Evolutionary conservation across 2,797 vertebrate genomes (phyloP).

Genomic region (Oophaga sylvatica): DNA sequence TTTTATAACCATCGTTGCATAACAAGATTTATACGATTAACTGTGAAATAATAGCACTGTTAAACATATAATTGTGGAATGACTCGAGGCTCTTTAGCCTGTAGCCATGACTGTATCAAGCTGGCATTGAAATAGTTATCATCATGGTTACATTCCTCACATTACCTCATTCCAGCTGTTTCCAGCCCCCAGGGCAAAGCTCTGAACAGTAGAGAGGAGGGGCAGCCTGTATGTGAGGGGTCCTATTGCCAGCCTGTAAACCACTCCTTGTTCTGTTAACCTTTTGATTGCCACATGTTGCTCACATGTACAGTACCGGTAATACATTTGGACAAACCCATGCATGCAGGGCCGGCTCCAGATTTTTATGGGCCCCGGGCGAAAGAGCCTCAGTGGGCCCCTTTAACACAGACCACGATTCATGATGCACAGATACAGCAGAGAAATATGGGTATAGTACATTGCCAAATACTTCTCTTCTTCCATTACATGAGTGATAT

Average conservation of each 20-base stretch:
- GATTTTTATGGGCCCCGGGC: no score
- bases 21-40: background rate
- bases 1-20: background rate
- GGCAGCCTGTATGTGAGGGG: constrained; percentile 6
- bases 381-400: no score
- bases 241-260: constrained; percentile 46
- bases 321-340: no score
- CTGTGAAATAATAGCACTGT: background rate
- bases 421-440: no score
- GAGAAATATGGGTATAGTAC: no score
- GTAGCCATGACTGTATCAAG: background rate
- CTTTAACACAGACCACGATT: no score
- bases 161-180: constrained; percentile 61
- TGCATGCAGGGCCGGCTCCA: no score
- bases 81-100: background rate
- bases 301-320: background rate
- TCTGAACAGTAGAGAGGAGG: constrained; percentile 38
- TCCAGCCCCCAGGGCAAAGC: constrained; percentile 55
- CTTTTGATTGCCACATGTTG: background rate
- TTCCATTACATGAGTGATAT: no score
- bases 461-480: no score
- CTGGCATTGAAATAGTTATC: constrained; percentile 54
- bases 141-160: constrained; percentile 44
- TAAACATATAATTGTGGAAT: background rate
- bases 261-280: constrained; percentile 12